A percentile compares a stretch with the other conserved stretches of the same genome.
Evolutionary conservation across 1,140 invertebrate genomes (phyloP).

Genomic region (Heliconius himera): DNA sequence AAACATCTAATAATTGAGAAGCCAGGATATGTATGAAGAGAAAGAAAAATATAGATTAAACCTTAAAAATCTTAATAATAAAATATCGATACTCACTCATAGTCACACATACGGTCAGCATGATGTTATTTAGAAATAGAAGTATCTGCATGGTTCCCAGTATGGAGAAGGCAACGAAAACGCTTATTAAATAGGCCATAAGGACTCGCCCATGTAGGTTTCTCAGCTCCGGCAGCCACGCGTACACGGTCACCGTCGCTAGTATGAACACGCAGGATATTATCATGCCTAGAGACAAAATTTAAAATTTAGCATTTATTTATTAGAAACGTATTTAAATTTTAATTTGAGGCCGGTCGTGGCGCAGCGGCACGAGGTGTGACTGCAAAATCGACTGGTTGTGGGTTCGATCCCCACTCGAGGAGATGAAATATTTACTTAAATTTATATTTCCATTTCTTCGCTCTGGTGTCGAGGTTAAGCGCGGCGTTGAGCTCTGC

Average conservation of each 20-base stretch:
- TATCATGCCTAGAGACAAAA: constrained; percentile 82
- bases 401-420: too few relatives aligned
- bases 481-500: too few relatives aligned
- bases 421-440: too few relatives aligned
- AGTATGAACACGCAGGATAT: constrained; percentile 88
- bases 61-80: background rate
- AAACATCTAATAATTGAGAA: too few relatives aligned
- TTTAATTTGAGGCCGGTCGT: too few relatives aligned
- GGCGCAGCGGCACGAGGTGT: too few relatives aligned
- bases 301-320: background rate
- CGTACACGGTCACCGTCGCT: constrained; percentile 87
- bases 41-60: background rate
- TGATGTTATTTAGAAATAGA: constrained; percentile 46
- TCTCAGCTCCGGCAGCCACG: constrained; percentile 85
- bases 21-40: too few relatives aligned
- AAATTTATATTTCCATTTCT: too few relatives aligned
- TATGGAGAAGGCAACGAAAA: constrained; percentile 83
- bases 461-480: too few relatives aligned
- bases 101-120: constrained; percentile 35
- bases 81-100: constrained; percentile 59
- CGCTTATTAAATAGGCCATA: constrained; percentile 86
- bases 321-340: background rate
- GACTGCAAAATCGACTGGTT: too few relatives aligned
- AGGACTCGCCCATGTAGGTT: constrained; percentile 88
- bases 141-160: constrained; percentile 79